Base-by-base conservation (phyloP, 2,888 invertebrate species). In the Drosophila sordidula region DNA sequence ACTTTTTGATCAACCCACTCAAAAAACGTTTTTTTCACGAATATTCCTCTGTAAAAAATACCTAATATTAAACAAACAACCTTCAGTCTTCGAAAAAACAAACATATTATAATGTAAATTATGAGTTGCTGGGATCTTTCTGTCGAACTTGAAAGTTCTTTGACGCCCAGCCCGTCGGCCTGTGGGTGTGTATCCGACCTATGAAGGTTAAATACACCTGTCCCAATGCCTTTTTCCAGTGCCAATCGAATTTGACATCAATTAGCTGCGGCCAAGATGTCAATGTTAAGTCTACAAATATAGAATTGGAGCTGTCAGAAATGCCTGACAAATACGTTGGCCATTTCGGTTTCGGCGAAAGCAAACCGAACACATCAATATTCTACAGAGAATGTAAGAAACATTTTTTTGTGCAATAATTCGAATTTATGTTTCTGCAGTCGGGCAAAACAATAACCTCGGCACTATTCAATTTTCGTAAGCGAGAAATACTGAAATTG, bases 161-260 rank as follows among this genome's bases (percentile, higher is more conserved):
- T 70, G 82, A 72, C 76, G 61, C 52, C 51, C 39, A n/a, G 14
- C 11, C 18, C 8, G 18, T 3, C 29, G 1, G 8, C 1, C 29
- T 8, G 1, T 6, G 34, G 38, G 44, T 51, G 22, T 36, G 14
- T 14, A 39, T 55, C 44, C 34, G 25, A 49, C 29, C 26, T 16
- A 32, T 52, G 67, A 87, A 84, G 83, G 83, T 70, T 75, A 89
- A 80, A 87, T 80, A 80, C 69, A 89, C 87, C 83, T 89, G 87
- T 65, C 61, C 47, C 42, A 54, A 25, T 39, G 49, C 38, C 58
- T 26, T 63, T 63, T 52, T 69, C 63, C 77, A 86, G 70, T 80
- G 80, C 46, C 80, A 87, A 71, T 88, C 76, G 58, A 55, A 47
- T 71, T 57, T 70, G 77, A 80, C 89, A 88, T 59, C 61, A 64